A percentile compares a stretch with the other conserved stretches of the same genome.
These are phyloP conservation scores for Bombus pyrosoma DNA, from an alignment of 1,140 invertebrate genomes.

Conservation along the genomic window DNA sequence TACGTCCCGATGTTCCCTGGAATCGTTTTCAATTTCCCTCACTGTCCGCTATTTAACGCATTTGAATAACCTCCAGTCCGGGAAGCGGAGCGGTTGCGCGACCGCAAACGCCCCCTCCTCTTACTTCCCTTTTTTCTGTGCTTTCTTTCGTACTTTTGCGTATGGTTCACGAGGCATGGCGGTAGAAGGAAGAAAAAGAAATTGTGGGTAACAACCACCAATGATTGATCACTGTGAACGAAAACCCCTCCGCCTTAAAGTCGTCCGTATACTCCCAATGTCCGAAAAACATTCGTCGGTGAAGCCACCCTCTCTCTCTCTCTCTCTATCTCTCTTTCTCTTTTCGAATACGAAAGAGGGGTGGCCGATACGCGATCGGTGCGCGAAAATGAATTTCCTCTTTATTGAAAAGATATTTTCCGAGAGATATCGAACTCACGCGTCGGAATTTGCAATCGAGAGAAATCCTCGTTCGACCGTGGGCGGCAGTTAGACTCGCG, in stretches of 20 bases:
- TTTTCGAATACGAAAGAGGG: conserved; percentile 30
- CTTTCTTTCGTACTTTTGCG: conserved; percentile 54
- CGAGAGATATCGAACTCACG: conserved; percentile 5
- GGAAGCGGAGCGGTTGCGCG: not conserved
- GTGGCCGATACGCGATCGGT: conserved; percentile 6
- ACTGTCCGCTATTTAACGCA: conserved; percentile 57
- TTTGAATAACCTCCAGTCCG: conserved; percentile 51
- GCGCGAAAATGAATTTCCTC: conserved; percentile 40
- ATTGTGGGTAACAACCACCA: conserved; percentile 46
- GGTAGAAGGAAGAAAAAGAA: conserved; percentile 63
- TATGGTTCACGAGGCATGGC: conserved; percentile 82
- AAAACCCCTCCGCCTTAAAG: conserved; percentile 52
- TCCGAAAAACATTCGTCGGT: conserved; percentile 79
- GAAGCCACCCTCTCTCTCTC: conserved; percentile 47
- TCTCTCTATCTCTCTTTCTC: not conserved
- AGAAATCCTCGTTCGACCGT: conserved; percentile 13
- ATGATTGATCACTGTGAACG: conserved; percentile 63
- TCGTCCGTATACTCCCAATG: conserved; percentile 68
- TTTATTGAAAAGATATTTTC: not conserved
- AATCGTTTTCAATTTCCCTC: conserved; percentile 57
- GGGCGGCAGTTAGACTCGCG: not conserved
- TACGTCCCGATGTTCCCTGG: conserved; percentile 28
- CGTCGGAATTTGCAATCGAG: conserved; percentile 20
- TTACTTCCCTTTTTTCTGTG: not conserved
- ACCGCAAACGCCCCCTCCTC: not conserved